Conservation (phyloP, 2,888 invertebrate species). For the Melanotus villosus region DNA sequence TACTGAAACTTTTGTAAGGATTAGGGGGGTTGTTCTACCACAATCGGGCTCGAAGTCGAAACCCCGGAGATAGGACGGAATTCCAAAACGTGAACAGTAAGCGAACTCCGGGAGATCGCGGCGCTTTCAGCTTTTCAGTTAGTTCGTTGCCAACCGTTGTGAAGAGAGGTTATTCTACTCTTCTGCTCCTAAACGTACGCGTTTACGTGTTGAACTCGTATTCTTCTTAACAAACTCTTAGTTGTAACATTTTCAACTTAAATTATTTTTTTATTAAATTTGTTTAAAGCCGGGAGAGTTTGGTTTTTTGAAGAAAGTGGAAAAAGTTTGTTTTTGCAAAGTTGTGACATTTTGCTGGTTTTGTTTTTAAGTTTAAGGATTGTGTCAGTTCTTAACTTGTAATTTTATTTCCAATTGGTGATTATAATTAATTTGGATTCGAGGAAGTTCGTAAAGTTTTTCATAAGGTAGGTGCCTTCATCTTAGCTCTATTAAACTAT, state of each 20-base stretch:
- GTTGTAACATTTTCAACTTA: background rate
- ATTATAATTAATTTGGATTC: slow-evolving; percentile 3
- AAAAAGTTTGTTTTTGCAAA: too few species aligned
- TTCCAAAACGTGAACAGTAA: slow-evolving; percentile 30
- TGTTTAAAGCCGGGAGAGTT: too few species aligned
- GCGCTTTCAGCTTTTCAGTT: slow-evolving; percentile 39
- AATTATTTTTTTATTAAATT: background rate
- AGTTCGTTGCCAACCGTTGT: slow-evolving; percentile 51
- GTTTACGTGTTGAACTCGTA: slow-evolving; percentile 34
- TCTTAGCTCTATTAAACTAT: background rate
- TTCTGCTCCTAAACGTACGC: slow-evolving; percentile 37
- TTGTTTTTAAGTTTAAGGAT: background rate
- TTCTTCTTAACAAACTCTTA: too few species aligned
- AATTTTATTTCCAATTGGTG: background rate
- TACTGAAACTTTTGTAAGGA: slow-evolving; percentile 8
- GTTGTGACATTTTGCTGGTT: background rate
- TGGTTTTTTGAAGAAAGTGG: too few species aligned
- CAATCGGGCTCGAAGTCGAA: slow-evolving; percentile 37
- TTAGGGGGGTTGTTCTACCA: slow-evolving; percentile 19
- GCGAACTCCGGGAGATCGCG: slow-evolving; percentile 30
- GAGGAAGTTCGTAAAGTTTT: background rate
- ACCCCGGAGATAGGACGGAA: slow-evolving; percentile 34
- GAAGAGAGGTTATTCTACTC: slow-evolving; percentile 37
- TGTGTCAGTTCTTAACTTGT: too few species aligned
- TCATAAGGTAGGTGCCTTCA: slow-evolving; percentile 6